phyloP scores from a whole-genome alignment of 1,140 invertebrate species.

The Euschistus heros region DNA sequence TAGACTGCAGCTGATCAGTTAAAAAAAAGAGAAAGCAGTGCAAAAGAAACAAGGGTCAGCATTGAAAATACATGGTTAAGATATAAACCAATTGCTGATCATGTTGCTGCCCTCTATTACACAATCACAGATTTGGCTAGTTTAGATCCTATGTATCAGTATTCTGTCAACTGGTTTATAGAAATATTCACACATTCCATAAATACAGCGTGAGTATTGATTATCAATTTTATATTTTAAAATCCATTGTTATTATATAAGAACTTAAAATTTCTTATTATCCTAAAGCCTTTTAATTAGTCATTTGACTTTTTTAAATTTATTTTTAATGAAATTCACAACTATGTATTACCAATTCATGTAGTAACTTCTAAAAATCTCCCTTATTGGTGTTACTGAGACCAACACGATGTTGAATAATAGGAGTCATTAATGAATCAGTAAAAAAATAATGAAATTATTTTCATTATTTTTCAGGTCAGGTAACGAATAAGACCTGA shows the following conservation, averaged over 20 bases:
- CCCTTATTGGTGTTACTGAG: too few species aligned
- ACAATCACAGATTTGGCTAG: constrained; percentile 82
- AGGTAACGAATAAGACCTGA: too few species aligned
- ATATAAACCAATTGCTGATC: constrained; percentile 72
- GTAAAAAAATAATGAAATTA: too few species aligned
- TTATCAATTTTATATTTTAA: background rate
- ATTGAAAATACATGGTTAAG: constrained; percentile 70
- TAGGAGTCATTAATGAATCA: too few species aligned
- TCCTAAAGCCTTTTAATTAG: too few species aligned
- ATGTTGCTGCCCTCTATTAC: constrained; percentile 82
- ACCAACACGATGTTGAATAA: too few species aligned
- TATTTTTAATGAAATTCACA: too few species aligned
- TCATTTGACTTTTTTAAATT: too few species aligned
- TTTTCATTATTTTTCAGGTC: too few species aligned
- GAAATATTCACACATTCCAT: constrained; percentile 82
- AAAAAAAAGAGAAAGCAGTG: background rate
- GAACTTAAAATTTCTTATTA: too few species aligned
- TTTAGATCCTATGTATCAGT: constrained; percentile 95
- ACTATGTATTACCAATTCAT: too few species aligned
- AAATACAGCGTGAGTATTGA: constrained; percentile 53
- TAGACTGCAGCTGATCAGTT: background rate
- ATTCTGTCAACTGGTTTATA: constrained; percentile 81
- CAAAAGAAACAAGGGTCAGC: background rate
- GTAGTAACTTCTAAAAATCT: too few species aligned
- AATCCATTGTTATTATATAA: background rate